These are phyloP conservation scores for Alethe castanea DNA, from an alignment of 2,113 vertebrate species.

Conservation along the genomic window DNA sequence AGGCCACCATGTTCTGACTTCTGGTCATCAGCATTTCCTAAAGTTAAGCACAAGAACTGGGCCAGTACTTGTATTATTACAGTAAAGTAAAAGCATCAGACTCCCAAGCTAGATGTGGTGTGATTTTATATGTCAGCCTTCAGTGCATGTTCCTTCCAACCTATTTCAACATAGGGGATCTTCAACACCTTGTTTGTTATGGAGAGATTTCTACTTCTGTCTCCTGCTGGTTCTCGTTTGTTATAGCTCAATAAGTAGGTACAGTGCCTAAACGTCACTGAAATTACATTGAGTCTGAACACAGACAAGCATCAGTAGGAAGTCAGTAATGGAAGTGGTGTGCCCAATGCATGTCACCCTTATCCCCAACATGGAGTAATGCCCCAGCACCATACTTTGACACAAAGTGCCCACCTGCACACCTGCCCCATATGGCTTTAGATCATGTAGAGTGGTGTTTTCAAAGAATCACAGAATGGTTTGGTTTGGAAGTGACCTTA, in stretches of 20 bases:
- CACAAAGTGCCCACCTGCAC: neutral
- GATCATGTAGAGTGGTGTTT: neutral
- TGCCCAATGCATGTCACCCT: neutral
- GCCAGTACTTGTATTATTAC: neutral
- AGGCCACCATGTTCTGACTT: neutral
- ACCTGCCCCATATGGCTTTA: neutral
- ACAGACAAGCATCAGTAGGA: neutral
- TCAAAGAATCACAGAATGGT: neutral
- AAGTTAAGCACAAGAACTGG: neutral
- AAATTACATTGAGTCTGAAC: neutral
- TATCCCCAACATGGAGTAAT: neutral
- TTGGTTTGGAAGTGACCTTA: neutral
- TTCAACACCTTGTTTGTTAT: neutral
- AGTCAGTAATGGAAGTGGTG: neutral
- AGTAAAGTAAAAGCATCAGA: neutral
- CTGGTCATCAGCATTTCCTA: neutral
- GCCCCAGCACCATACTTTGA: neutral
- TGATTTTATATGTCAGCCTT: neutral
- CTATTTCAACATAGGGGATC: neutral
- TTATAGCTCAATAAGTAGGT: neutral
- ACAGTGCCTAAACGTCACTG: neutral
- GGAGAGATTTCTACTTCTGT: neutral
- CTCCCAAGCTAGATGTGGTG: neutral
- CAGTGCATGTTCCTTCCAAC: neutral
- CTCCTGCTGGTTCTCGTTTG: neutral